Evolutionary conservation across 1,140 invertebrate genomes (phyloP).

Genomic region (Ganaspis sp.): DNA sequence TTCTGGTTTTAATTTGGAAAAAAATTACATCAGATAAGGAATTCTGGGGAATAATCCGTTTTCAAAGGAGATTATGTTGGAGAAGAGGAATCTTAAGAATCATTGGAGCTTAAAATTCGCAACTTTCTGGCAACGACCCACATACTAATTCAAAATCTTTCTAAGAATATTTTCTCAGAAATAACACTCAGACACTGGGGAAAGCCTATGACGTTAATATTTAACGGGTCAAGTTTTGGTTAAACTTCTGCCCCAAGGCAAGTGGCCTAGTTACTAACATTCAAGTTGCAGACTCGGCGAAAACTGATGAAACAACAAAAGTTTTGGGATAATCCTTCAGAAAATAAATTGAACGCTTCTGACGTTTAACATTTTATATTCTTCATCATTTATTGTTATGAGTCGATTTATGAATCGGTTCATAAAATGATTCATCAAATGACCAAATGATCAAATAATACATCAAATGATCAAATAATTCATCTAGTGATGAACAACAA

Average conservation of each 20-base stretch:
- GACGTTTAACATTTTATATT: neutral
- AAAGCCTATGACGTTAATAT: neutral
- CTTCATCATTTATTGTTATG: too few species aligned
- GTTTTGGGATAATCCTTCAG: neutral
- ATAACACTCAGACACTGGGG: neutral
- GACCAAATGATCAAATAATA: too few species aligned
- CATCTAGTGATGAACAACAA: too few species aligned
- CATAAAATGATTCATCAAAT: too few species aligned
- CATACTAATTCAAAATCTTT: neutral
- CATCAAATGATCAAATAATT: too few species aligned
- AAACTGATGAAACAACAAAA: neutral
- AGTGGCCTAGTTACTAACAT: neutral
- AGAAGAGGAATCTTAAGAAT: too few species aligned
- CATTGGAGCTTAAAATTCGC: neutral
- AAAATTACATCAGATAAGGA: too few species aligned
- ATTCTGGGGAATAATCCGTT: too few species aligned
- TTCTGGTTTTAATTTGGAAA: too few species aligned
- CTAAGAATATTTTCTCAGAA: neutral
- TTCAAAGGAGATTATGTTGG: too few species aligned
- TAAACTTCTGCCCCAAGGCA: neutral
- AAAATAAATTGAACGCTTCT: slow-evolving; percentile 1
- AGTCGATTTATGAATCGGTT: too few species aligned
- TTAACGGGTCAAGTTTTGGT: slow-evolving; percentile 19
- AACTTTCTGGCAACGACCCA: neutral
- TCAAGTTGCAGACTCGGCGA: neutral